These are phyloP conservation scores for Dascillus cervinus DNA, from an alignment of 2,888 invertebrate species.

Conservation along the genomic window DNA sequence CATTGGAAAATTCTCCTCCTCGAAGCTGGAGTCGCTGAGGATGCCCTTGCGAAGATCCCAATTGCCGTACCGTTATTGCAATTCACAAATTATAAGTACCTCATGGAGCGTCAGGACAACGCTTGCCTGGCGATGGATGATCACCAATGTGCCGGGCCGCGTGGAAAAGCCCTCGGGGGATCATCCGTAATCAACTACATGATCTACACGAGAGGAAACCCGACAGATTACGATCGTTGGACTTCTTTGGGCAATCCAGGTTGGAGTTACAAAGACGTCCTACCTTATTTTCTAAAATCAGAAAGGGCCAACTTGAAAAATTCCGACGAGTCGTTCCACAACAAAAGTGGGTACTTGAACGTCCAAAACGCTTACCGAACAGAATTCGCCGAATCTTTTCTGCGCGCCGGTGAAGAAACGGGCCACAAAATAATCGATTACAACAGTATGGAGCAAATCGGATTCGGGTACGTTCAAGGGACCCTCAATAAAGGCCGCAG, in stretches of 20 bases:
- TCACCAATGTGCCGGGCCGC: slow-evolving; percentile 37
- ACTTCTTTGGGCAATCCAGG: slow-evolving; percentile 60
- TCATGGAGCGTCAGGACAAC: slow-evolving; percentile 1
- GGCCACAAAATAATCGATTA: slow-evolving; percentile 43
- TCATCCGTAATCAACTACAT: slow-evolving; percentile 37
- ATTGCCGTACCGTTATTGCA: slow-evolving; percentile 69
- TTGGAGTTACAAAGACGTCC: slow-evolving; percentile 52
- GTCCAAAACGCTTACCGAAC: slow-evolving; percentile 52
- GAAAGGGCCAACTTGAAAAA: slow-evolving; percentile 35
- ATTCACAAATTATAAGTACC: slow-evolving; percentile 3
- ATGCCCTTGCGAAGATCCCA: slow-evolving; percentile 71
- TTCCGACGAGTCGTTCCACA: slow-evolving; percentile 47
- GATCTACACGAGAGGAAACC: slow-evolving; percentile 52
- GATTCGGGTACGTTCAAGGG: slow-evolving; percentile 40
- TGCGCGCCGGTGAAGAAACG: slow-evolving; percentile 37
- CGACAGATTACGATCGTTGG: slow-evolving; percentile 63
- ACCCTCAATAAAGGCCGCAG: slow-evolving; percentile 48
- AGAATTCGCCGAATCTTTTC: slow-evolving; percentile 35
- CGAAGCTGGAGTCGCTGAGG: slow-evolving; percentile 75
- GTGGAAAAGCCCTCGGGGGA: slow-evolving; percentile 53
- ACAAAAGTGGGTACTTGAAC: slow-evolving; percentile 52
- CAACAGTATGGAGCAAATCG: slow-evolving; percentile 35
- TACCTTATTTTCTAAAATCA: slow-evolving; percentile 46
- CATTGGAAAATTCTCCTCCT: slow-evolving; percentile 65
- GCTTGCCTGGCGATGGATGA: slow-evolving; percentile 8